A percentile compares a stretch with the other conserved stretches of the same genome.
These are phyloP conservation scores for Sorex araneus DNA, from an alignment of 2,113 vertebrate genomes.

Conservation along the genomic window DNA sequence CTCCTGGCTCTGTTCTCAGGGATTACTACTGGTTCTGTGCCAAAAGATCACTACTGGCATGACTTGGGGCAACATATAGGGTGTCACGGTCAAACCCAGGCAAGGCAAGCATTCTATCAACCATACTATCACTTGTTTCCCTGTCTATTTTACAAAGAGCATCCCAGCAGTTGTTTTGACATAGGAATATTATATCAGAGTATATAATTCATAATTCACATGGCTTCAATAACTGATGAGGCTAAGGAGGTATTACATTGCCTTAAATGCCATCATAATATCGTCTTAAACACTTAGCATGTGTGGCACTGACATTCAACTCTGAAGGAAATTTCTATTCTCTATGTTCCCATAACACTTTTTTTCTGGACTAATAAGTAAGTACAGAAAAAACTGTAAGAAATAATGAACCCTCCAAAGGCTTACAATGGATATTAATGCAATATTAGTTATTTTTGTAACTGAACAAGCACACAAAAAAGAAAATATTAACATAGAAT, in stretches of 20 bases:
- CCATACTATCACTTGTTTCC: too few relatives aligned
- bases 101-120: too few relatives aligned
- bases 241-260: background rate
- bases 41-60: too few relatives aligned
- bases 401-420: background rate
- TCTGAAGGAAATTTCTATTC: background rate
- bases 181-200: background rate
- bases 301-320: background rate
- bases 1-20: too few relatives aligned
- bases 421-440: background rate
- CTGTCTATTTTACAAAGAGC: background rate
- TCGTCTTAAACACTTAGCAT: background rate
- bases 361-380: background rate
- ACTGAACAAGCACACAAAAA: slow-evolving; percentile 16
- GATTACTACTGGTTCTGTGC: too few relatives aligned
- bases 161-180: slow-evolving; percentile 17
- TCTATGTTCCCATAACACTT: background rate
- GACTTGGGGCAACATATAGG: too few relatives aligned
- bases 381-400: background rate
- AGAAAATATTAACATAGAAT: background rate
- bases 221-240: background rate
- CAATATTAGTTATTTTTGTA: background rate
- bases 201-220: background rate
- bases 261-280: background rate
- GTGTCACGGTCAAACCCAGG: too few relatives aligned